phyloP scores from a whole-genome alignment of 2,113 vertebrate genomes.

The Atractosteus spatula region DNA sequence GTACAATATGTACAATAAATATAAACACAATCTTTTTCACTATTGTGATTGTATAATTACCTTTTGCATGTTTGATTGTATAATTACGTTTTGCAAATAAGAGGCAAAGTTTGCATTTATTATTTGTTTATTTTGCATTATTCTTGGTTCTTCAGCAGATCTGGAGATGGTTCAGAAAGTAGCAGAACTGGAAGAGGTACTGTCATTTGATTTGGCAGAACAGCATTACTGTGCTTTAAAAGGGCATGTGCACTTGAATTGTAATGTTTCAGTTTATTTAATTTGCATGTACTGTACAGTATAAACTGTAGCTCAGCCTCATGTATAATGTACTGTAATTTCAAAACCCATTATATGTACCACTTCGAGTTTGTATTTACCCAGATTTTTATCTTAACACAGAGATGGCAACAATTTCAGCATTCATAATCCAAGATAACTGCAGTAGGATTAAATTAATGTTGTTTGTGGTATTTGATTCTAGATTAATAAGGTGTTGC shows the following conservation, averaged over 20 bases:
- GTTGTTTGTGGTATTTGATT: not conserved
- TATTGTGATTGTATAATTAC: not conserved
- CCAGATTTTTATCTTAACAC: too few relatives aligned
- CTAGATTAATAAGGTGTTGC: not conserved
- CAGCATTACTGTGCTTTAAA: too few relatives aligned
- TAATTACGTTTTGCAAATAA: too few relatives aligned
- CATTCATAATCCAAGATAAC: too few relatives aligned
- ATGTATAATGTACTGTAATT: not conserved
- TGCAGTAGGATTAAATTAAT: not conserved
- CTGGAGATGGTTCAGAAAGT: conserved; percentile 48
- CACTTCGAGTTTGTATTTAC: too few relatives aligned
- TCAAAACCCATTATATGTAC: too few relatives aligned
- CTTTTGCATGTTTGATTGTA: not conserved
- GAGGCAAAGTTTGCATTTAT: too few relatives aligned
- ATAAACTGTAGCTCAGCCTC: not conserved
- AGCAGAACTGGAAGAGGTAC: conserved; percentile 58
- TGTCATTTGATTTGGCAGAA: too few relatives aligned
- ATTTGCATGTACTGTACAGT: not conserved
- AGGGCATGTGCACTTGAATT: not conserved
- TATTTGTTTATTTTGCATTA: not conserved
- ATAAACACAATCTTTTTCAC: not conserved
- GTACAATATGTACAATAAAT: not conserved
- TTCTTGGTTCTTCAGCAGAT: conserved; percentile 36
- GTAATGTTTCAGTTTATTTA: not conserved
- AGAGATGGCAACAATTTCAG: too few relatives aligned